Evolutionary conservation across 2,113 vertebrate species (phyloP).

Genomic region (Psettodes erumei): DNA sequence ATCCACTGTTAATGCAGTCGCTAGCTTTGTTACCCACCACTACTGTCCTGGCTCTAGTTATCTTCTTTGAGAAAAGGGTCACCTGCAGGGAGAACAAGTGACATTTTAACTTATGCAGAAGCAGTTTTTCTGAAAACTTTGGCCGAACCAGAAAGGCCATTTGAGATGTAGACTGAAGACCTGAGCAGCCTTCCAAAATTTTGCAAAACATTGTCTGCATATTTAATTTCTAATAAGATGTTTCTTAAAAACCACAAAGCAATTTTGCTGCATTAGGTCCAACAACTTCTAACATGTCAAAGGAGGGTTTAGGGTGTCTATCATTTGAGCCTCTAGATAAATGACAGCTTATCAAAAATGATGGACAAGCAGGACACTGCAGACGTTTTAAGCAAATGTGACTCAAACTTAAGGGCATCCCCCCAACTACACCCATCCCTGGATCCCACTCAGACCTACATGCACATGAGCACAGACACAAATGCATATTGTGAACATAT

Average conservation of each 20-base stretch:
- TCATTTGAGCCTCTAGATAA: conserved; percentile 7
- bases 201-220: no score
- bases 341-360: conserved; percentile 32
- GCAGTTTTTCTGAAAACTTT: no score
- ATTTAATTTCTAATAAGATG: no score
- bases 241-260: no score
- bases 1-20: no score
- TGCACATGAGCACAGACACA: neutral
- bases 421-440: neutral
- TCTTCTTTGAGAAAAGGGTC: neutral
- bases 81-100: neutral
- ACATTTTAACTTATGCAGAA: neutral
- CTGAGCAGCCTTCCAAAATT: no score
- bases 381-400: conserved; percentile 7
- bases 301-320: neutral
- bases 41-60: no score
- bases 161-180: neutral
- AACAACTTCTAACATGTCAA: neutral
- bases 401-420: conserved; percentile 2
- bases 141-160: neutral
- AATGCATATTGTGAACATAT: neutral
- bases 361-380: conserved; percentile 26
- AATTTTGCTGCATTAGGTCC: neutral
- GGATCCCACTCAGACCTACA: neutral
- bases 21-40: neutral